A percentile compares a stretch with the other conserved stretches of the same genome.
Conservation (phyloP, 1,140 invertebrate genomes). For the Coelopa frigida region DNA sequence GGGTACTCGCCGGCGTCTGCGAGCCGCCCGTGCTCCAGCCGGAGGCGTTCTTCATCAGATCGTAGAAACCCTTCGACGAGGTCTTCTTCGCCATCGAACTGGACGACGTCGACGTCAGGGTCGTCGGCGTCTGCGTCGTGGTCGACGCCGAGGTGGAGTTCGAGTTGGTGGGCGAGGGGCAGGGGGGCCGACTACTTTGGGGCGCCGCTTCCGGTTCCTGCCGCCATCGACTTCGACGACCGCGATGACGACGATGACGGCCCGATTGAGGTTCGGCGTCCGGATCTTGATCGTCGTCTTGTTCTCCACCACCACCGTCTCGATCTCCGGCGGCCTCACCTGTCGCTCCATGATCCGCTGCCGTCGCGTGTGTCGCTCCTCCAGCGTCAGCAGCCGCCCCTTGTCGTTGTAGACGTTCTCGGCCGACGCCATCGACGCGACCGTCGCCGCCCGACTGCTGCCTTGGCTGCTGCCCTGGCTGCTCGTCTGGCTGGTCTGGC, state of each 20-base stretch:
- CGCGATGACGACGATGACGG: too few relatives aligned
- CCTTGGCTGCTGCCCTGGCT: conserved; percentile 22
- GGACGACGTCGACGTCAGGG: too few relatives aligned
- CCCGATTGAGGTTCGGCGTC: conserved; percentile 19
- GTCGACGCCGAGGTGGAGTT: too few relatives aligned
- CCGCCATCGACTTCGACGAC: too few relatives aligned
- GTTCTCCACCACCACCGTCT: conserved; percentile 22
- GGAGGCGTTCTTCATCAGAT: not conserved
- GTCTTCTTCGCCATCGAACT: conserved; percentile 8
- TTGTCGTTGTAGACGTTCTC: conserved; percentile 38
- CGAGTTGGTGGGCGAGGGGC: too few relatives aligned
- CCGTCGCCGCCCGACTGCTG: conserved; percentile 15
- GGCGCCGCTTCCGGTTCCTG: too few relatives aligned
- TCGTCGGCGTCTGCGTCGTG: too few relatives aligned
- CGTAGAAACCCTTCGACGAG: not conserved
- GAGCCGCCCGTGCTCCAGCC: not conserved
- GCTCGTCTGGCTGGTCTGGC: conserved; percentile 24
- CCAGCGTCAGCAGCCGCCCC: conserved; percentile 54
- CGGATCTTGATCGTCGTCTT: conserved; percentile 36
- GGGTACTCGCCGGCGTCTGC: conserved; percentile 3
- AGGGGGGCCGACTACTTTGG: too few relatives aligned
- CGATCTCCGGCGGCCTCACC: conserved; percentile 44
- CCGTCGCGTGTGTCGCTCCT: conserved; percentile 59
- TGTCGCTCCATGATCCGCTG: conserved; percentile 54
- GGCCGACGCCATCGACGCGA: not conserved